phyloP scores from a whole-genome alignment of 2,888 invertebrate species.

The Ectemnius cavifrons region DNA sequence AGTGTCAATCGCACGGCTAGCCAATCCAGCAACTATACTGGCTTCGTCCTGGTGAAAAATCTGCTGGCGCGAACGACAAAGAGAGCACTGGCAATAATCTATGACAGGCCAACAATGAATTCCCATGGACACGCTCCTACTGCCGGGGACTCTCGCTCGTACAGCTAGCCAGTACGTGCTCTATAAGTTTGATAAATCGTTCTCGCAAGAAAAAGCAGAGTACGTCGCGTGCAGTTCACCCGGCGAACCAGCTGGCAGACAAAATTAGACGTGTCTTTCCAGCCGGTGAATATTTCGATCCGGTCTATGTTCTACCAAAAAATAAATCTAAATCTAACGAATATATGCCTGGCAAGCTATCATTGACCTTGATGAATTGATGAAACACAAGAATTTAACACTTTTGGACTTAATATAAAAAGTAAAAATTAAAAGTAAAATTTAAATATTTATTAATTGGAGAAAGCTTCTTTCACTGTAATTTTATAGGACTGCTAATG shows the following conservation, averaged over 20 bases:
- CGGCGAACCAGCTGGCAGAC: conserved; percentile 3
- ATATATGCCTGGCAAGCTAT: too few relatives aligned
- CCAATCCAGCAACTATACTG: background rate
- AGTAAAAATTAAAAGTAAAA: too few relatives aligned
- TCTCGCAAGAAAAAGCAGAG: background rate
- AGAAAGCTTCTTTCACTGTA: too few relatives aligned
- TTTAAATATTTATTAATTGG: too few relatives aligned
- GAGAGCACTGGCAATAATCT: conserved; percentile 11
- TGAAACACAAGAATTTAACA: too few relatives aligned
- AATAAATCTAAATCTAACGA: too few relatives aligned
- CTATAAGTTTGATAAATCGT: conserved; percentile 20
- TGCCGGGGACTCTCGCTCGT: too few relatives aligned
- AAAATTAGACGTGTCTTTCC: conserved; percentile 2
- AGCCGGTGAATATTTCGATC: background rate
- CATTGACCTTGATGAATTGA: too few relatives aligned
- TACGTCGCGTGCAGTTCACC: background rate
- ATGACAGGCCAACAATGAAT: conserved; percentile 17
- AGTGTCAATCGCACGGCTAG: too few relatives aligned
- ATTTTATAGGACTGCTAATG: too few relatives aligned
- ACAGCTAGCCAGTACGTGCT: background rate
- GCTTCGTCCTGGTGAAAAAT: conserved; percentile 15
- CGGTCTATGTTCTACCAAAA: too few relatives aligned
- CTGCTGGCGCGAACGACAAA: background rate
- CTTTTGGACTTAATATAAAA: too few relatives aligned
- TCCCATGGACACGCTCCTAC: background rate